A percentile compares a stretch with the other conserved stretches of the same genome.
These are phyloP conservation scores for Bucorvus abyssinicus DNA, from an alignment of 2,797 vertebrate species.

Conservation along the genomic window DNA sequence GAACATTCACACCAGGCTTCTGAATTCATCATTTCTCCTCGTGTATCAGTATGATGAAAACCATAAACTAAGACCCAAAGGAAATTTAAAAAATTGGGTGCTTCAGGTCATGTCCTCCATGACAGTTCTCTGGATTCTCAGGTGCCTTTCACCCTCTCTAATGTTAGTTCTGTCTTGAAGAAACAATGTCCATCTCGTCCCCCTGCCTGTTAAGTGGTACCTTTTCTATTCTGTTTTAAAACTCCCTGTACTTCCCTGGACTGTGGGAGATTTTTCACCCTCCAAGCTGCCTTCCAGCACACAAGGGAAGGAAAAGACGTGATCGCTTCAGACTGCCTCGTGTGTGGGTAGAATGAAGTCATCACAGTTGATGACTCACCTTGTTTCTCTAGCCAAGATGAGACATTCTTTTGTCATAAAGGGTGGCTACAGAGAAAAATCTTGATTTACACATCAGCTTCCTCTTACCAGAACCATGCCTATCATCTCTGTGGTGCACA, in stretches of 20 bases:
- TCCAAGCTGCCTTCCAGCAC: not conserved
- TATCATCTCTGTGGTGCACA: not conserved
- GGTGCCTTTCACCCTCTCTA: not conserved
- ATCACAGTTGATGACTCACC: not conserved
- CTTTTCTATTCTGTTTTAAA: not conserved
- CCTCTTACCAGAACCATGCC: not conserved
- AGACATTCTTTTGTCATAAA: constrained; percentile 3
- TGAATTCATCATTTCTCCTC: not conserved
- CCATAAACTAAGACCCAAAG: not conserved
- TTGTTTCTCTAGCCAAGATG: not conserved
- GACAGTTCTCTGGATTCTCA: not conserved
- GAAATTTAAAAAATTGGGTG: not conserved
- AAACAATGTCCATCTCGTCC: not conserved
- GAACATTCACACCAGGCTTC: not conserved
- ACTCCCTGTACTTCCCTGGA: not conserved
- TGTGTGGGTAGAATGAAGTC: not conserved
- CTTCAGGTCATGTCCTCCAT: not conserved
- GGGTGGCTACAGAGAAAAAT: not conserved
- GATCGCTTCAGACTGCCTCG: not conserved
- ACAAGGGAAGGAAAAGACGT: not conserved
- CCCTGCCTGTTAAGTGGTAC: not conserved
- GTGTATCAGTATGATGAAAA: not conserved
- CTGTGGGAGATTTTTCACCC: not conserved
- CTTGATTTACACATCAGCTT: not conserved
- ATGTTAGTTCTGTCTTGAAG: not conserved